A percentile compares a stretch with the other conserved stretches of the same genome.
phyloP scores from a whole-genome alignment of 2,797 vertebrate genomes.

The Lepus townsendii region DNA sequence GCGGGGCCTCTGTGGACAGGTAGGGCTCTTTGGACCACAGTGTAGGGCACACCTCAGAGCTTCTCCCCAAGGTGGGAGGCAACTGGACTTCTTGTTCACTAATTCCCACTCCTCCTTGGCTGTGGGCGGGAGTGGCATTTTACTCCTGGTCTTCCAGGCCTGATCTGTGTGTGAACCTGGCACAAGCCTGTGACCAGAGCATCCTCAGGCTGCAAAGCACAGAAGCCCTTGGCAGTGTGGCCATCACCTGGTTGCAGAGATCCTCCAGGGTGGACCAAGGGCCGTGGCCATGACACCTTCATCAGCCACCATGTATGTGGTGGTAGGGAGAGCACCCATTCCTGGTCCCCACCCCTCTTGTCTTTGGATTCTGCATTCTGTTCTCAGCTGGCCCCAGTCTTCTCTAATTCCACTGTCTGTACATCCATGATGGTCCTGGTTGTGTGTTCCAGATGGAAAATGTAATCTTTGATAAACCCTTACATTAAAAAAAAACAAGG shows the following conservation, averaged over 20 bases:
- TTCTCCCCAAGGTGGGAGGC: not conserved
- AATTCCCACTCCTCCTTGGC: not conserved
- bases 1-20: too few species aligned
- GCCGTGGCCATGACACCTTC: not conserved
- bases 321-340: not conserved
- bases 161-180: not conserved
- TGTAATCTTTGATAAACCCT: not conserved
- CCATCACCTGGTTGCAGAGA: not conserved
- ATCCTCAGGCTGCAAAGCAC: fast-evolving
- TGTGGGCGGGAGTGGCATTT: not conserved
- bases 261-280: not conserved
- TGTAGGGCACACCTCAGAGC: not conserved
- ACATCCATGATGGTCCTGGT: not conserved
- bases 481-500: not conserved
- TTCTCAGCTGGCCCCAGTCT: not conserved
- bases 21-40: not conserved
- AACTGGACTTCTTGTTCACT: not conserved
- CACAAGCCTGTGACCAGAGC: not conserved
- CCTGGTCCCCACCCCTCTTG: too few species aligned
- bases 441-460: not conserved
- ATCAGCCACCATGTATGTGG: too few species aligned
- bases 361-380: not conserved
- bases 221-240: not conserved
- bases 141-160: not conserved
- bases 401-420: not conserved